Evolutionary conservation across 2,797 vertebrate genomes (phyloP), one percentile per base, ranked within the genome.

Genomic region (Natrix natrix): DNA sequence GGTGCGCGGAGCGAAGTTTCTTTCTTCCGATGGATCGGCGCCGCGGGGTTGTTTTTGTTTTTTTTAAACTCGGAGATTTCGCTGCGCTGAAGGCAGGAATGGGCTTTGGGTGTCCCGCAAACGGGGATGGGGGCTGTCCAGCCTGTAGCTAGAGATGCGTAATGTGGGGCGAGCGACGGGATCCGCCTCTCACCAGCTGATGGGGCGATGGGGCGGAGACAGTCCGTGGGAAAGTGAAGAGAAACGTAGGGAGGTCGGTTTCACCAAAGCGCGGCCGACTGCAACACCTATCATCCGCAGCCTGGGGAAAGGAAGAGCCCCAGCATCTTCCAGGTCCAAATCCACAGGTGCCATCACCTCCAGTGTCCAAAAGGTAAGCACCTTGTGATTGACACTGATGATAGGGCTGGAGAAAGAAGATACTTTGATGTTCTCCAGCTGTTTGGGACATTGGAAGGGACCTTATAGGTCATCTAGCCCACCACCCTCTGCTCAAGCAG

Each of bases 61-160:
- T 54, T 7, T 63, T 74, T 74, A 16, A 74, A 74, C 14, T n/a
- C 14, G 13, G 13, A 32, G 14, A 32, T 14, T 32, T 32, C 5
- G 66, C 66, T 32, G n/a, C n/a, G 14, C 69, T 17, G 66, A 32
- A 74, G n/a, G n/a, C 32, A n/a, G 63, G 32, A 0, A 37, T 16
- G 69, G 16, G 16, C 16, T 74, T 74, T 37, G 7, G 32, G 3
- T 10, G 16, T 16, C 16, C 14, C 2, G 69, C 32, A 8, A 37
- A 74, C 2, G 1, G n/a, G 69, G 1, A 16, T 0, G 16, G 2
- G 6, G 6, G 14, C 2, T 28, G 13, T 16, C 2, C 66, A 32
- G 14, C 5, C n/a, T 6, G 2, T 17, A n/a, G 6, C 7, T 78
- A 16, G 32, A 74, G 69, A 3, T 74, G 37, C 74, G 37, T 22